Evolutionary conservation across 2,113 vertebrate species (phyloP).

Genomic region (Meles meles): DNA sequence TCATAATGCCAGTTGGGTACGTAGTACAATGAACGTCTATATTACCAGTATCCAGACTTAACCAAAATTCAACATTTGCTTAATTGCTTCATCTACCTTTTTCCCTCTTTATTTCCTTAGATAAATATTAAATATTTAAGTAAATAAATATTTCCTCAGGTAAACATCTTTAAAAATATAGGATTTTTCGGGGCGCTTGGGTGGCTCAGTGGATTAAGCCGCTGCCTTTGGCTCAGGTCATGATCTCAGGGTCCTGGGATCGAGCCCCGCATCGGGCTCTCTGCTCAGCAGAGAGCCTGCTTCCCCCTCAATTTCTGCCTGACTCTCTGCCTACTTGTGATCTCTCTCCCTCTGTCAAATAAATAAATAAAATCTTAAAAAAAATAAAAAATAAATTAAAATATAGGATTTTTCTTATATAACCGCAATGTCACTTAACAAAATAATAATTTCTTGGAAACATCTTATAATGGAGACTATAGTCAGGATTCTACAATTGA

Average conservation of each 20-base stretch:
- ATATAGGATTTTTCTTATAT: neutral
- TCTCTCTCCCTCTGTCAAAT: too few species aligned
- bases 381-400: too few species aligned
- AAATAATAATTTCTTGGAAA: neutral
- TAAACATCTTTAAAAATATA: neutral
- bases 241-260: too few species aligned
- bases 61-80: neutral
- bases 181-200: too few species aligned
- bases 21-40: neutral
- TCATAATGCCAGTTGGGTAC: neutral
- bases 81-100: neutral
- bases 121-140: too few species aligned
- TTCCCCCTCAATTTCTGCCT: too few species aligned
- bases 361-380: too few species aligned
- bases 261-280: too few species aligned
- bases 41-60: neutral
- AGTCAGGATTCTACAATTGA: neutral
- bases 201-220: too few species aligned
- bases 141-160: neutral
- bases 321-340: too few species aligned
- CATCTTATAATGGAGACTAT: neutral
- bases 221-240: too few species aligned
- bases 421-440: neutral
- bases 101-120: neutral
- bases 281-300: too few species aligned